Evolutionary conservation across 2,113 vertebrate genomes (phyloP), one percentile per base, ranked within the genome.

Genomic region (Vimba vimba): DNA sequence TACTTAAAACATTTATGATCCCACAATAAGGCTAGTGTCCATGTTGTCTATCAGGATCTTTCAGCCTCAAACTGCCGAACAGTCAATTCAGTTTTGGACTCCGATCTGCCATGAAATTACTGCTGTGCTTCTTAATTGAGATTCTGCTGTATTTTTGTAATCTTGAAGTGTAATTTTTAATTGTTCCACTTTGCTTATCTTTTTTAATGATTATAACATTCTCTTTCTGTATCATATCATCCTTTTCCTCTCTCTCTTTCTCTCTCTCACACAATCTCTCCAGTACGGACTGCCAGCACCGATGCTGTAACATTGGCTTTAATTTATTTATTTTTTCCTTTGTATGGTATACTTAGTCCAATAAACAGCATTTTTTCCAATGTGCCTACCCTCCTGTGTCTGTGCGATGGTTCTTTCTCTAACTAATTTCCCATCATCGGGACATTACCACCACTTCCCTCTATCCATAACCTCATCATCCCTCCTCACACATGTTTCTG

Each of bases 291-390:
- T 96, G 95, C 95, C 95, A 94, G 93, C 87, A 95, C 93, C 91
- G 86, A 90, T 93, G 95, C 95, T 96, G 95, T 95, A 93, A 93
- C 86, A 93, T 91, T 95, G 93, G 95, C 95, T 96, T 95, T 91
- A 13, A 52, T 52, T 52, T 13, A 36, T 82, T 82, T 36, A 23
- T 90, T 95, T 95, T 43, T 91, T 88, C 86, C 92, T 96, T 95
- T 97, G 95, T 97, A 96, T 95, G 94, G 90, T 95, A 93, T 94
- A 95, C 93, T 93, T 95, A 96, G 95, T 95, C 94, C 83, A 97
- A 97, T 97, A 97, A 97, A 96, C 95, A 94, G 93, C 94, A 93
- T 96, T 95, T 95, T 95, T 95, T 95, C 93, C 95, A 95, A 94
- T 93, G 94, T 94, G 88, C 91, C 93, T 91, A 92, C 92, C 88